These are phyloP conservation scores for Yponomeuta evonymella DNA, from an alignment of 2,888 invertebrate species.

Conservation along the genomic window DNA sequence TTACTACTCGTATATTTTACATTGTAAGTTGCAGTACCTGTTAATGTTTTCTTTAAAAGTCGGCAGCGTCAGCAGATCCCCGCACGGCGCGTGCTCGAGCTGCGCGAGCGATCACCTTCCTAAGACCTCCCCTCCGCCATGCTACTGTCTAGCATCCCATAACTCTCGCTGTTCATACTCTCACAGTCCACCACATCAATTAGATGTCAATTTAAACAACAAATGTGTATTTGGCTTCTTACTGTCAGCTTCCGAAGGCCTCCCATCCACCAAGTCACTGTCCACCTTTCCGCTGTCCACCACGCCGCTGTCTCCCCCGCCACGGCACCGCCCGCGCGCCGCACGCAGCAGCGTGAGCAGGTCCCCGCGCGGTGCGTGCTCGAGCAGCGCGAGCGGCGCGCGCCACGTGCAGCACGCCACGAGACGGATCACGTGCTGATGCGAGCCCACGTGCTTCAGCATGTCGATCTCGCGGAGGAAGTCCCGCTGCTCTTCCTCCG, in stretches of 20 bases:
- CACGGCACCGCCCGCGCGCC: constrained; percentile 55
- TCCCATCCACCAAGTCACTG: constrained; percentile 33
- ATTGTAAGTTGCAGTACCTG: too few relatives aligned
- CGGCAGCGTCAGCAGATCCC: too few relatives aligned
- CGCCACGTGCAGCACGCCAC: constrained; percentile 84
- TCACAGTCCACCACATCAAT: not conserved
- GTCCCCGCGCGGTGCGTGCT: constrained; percentile 87
- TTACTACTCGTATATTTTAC: too few relatives aligned
- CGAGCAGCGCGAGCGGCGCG: constrained; percentile 85
- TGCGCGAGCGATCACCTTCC: too few relatives aligned
- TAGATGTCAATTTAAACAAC: not conserved
- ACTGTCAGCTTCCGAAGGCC: constrained; percentile 72
- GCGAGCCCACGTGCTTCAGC: constrained; percentile 85
- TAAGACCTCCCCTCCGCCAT: too few relatives aligned
- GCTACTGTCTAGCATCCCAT: too few relatives aligned
- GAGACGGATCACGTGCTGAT: constrained; percentile 84
- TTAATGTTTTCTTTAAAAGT: too few relatives aligned
- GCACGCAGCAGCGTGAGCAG: constrained; percentile 78
- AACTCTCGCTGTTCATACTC: too few relatives aligned
- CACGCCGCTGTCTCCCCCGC: constrained; percentile 36
- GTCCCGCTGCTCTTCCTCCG: constrained; percentile 79
- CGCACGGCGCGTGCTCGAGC: too few relatives aligned
- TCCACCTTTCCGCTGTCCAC: constrained; percentile 42
- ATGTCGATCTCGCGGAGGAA: constrained; percentile 86
- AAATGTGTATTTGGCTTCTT: not conserved